These are phyloP conservation scores for Atrina japonica DNA, from an alignment of 2,888 invertebrate genomes.

Conservation along the genomic window DNA sequence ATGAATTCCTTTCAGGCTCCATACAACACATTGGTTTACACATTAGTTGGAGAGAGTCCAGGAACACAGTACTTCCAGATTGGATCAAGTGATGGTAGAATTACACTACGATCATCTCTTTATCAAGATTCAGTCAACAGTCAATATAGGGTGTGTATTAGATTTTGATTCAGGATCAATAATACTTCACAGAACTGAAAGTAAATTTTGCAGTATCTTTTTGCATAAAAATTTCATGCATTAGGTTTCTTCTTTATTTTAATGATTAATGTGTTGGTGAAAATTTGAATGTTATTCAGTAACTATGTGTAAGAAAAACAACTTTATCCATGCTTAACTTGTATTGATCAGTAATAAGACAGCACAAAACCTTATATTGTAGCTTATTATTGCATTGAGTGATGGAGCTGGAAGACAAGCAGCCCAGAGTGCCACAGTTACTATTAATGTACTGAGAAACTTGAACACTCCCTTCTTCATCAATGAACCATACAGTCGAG, in stretches of 20 bases:
- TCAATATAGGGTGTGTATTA: conserved; percentile 50
- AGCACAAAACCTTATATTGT: conserved; percentile 25
- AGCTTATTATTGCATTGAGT: conserved; percentile 55
- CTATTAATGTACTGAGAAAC: conserved; percentile 64
- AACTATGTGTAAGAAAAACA: no score
- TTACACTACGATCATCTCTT: conserved; percentile 66
- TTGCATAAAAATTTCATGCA: not conserved
- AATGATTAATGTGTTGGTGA: not conserved
- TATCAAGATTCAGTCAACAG: conserved; percentile 56
- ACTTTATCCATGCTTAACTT: no score
- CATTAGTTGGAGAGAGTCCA: conserved; percentile 59
- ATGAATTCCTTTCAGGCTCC: conserved; percentile 60
- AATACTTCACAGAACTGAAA: no score
- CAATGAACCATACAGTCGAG: conserved; percentile 41
- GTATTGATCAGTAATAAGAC: no score
- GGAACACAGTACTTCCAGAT: conserved; percentile 63
- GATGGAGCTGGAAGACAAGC: conserved; percentile 58
- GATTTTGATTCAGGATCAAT: not conserved
- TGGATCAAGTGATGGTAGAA: conserved; percentile 60
- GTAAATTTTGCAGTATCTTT: no score
- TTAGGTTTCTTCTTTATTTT: not conserved
- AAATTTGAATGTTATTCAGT: no score
- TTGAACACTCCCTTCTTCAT: conserved; percentile 61
- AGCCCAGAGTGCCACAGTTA: conserved; percentile 57
- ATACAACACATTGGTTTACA: conserved; percentile 66